Evolutionary conservation across 2,113 vertebrate species (phyloP).

Genomic region (Mus spicilegus): DNA sequence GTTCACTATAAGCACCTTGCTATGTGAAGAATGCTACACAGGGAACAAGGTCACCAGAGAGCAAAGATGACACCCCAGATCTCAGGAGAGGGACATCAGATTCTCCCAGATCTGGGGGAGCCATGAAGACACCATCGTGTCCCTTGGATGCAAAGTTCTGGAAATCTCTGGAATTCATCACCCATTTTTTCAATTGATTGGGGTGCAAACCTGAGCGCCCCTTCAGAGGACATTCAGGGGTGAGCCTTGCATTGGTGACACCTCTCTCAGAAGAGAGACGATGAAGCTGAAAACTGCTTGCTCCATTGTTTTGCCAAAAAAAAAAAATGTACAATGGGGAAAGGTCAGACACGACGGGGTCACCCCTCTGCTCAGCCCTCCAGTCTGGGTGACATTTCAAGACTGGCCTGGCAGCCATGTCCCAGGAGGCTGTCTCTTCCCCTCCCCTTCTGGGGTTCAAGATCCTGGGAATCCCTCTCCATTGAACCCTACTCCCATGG

Average conservation of each 20-base stretch:
- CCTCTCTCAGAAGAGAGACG: neutral
- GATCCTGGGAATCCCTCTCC: constrained; percentile 79
- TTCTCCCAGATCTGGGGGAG: neutral
- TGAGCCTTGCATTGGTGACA: neutral
- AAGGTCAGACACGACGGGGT: constrained; percentile 10
- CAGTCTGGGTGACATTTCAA: constrained; percentile 54
- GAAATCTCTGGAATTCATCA: neutral
- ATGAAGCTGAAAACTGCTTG: constrained; percentile 61
- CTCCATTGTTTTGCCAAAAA: constrained; percentile 80
- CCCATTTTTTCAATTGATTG: neutral
- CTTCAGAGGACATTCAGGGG: neutral
- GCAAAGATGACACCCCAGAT: constrained; percentile 44
- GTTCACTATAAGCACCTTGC: constrained; percentile 95
- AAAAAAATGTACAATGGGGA: constrained; percentile 20
- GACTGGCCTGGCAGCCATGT: constrained; percentile 68
- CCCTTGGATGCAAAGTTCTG: neutral
- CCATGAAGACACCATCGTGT: neutral
- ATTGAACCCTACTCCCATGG: neutral
- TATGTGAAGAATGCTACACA: constrained; percentile 83
- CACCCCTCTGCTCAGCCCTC: neutral
- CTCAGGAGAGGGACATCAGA: neutral
- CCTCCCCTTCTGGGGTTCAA: constrained; percentile 70
- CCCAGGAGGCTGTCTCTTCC: constrained; percentile 50
- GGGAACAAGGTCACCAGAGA: constrained; percentile 14
- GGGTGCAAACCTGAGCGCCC: neutral